Base-by-base conservation (phyloP, 1,140 invertebrate genomes). In the Euura lappo region DNA sequence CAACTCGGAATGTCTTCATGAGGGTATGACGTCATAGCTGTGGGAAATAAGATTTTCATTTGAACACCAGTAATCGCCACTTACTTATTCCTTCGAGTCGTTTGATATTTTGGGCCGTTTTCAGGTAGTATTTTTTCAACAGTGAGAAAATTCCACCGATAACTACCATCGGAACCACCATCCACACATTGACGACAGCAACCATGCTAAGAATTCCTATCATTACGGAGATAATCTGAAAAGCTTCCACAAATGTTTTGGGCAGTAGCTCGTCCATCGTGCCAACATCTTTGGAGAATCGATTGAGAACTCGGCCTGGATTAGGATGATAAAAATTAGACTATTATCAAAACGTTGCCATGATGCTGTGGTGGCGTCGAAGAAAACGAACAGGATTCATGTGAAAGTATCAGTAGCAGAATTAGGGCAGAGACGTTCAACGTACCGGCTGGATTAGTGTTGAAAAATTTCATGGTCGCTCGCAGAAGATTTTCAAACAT, bases 391-490 rank as follows among this genome's bases (percentile, higher is more conserved):
- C n/a, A 2, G n/a, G 8, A n/a, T 2, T 10, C n/a, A 10, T 60
- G 8, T 60, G 51, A 10, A 80, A 83, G 3, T 86, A 71, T 13
- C 76, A 77, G 0, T 76, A 74, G 1, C 84, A 70, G 45, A 87
- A 86, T 60, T n/a, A 60, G 51, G n/a, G n/a, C n/a, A n/a, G n/a
- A n/a, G n/a, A 87, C 65, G 81, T 44, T 45, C 67, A 76, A 65
- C 82, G 80, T 79, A 90, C 89, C 96, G 74, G 92, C 92, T 5
- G 95, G 93, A 86, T 95, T 97, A 2, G 89, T 90, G 78, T 97
- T 94, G 80, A 97, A 97, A 86, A 97, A 98, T 7, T 90, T 82
- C 93, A 97, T 96, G 0, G 92, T 92, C 0, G 94, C 91, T 76
- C 91, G 88, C 3, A 97, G 79, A 77, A 97, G 89, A 74, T 92